These are phyloP conservation scores for Noturus placidus DNA, from an alignment of 2,113 vertebrate species.

Conservation along the genomic window DNA sequence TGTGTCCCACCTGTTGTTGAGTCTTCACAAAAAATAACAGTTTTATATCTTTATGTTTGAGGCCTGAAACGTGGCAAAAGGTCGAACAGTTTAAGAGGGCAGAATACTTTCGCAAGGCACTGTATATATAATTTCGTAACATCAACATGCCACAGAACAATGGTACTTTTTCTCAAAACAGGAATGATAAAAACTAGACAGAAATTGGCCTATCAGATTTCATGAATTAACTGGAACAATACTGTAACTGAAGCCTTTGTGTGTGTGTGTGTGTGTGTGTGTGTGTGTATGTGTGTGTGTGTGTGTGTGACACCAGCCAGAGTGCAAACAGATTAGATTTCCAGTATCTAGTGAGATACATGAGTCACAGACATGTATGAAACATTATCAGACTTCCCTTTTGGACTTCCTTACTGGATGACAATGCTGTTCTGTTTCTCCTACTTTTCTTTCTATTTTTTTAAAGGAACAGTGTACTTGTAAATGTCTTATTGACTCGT, in stretches of 20 bases:
- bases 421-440: not conserved
- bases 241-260: not conserved
- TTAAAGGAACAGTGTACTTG: not conserved
- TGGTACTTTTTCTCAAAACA: not conserved
- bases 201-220: not conserved
- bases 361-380: constrained; percentile 4
- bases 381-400: not conserved
- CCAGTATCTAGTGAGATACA: not conserved
- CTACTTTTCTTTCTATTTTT: not conserved
- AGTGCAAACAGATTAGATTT: not conserved
- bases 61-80: too few species aligned
- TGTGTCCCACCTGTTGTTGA: too few species aligned
- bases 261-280: too few species aligned
- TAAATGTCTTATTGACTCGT: not conserved
- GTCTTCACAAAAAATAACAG: too few species aligned
- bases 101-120: too few species aligned
- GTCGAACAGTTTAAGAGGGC: too few species aligned
- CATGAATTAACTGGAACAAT: not conserved
- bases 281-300: too few species aligned
- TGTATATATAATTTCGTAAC: too few species aligned
- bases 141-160: not conserved
- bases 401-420: constrained; percentile 5
- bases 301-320: not conserved
- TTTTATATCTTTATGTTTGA: too few species aligned
- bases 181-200: not conserved